Conservation (phyloP, 2,797 vertebrate species). For the Paramormyrops hopkinsi region DNA sequence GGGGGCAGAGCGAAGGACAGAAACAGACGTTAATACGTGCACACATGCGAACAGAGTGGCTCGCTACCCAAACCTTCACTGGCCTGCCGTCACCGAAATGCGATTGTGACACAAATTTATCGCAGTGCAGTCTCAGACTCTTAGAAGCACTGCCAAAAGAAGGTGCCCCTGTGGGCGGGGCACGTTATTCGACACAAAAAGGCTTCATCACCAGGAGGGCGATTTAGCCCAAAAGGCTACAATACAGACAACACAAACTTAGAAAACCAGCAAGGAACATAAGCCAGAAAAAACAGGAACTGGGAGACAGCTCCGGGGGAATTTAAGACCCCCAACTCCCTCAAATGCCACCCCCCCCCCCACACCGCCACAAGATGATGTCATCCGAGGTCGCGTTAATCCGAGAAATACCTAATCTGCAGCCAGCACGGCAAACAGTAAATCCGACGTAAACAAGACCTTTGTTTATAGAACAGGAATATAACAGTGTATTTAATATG, state of each 20-base stretch:
- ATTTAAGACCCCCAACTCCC: slow-evolving; percentile 18
- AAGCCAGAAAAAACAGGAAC: background rate
- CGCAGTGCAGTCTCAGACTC: background rate
- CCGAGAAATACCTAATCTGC: slow-evolving; percentile 41
- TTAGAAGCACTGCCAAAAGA: background rate
- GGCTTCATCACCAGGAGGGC: background rate
- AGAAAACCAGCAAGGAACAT: background rate
- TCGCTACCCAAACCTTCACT: background rate
- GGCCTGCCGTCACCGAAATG: background rate
- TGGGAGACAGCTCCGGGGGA: slow-evolving; percentile 27
- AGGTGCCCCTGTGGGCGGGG: background rate
- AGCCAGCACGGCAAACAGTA: slow-evolving; percentile 32
- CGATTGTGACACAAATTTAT: background rate
- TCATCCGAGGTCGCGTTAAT: slow-evolving; percentile 43
- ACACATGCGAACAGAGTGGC: background rate
- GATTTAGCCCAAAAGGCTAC: background rate
- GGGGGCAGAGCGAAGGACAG: background rate
- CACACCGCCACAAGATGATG: slow-evolving; percentile 30
- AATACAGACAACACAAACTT: background rate
- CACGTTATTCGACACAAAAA: background rate
- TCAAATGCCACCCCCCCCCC: background rate
- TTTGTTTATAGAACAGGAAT: slow-evolving; percentile 29
- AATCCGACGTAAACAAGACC: slow-evolving; percentile 38
- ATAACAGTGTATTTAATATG: background rate
- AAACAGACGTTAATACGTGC: background rate